A percentile compares a stretch with the other conserved stretches of the same genome.
These are phyloP conservation scores for Peucedramus taeniatus DNA, from an alignment of 2,113 vertebrate genomes.

Conservation along the genomic window DNA sequence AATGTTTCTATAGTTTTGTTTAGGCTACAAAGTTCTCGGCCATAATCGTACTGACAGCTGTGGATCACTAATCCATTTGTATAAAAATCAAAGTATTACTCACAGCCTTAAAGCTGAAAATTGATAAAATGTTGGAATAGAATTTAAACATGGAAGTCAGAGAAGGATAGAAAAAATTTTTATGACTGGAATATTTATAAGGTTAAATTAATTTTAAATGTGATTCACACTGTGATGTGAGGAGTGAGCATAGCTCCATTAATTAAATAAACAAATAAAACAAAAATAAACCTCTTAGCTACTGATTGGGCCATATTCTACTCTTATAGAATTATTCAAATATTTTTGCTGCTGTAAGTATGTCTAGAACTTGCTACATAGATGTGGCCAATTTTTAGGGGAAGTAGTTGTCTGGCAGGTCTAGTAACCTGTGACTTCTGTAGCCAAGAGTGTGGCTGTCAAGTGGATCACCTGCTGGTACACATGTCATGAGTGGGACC, in stretches of 20 bases:
- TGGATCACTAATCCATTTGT: slow-evolving; percentile 25
- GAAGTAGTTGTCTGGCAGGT: neutral
- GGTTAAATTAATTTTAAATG: neutral
- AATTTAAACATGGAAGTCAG: neutral
- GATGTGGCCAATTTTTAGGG: neutral
- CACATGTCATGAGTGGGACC: rapidly evolving
- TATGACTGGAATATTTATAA: neutral
- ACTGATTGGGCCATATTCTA: neutral
- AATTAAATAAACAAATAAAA: neutral
- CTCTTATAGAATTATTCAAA: neutral
- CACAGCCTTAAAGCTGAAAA: neutral
- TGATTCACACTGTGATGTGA: neutral
- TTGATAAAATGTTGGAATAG: neutral
- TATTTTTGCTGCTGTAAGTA: neutral
- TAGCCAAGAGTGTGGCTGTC: neutral
- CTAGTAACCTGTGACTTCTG: neutral
- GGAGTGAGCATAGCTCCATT: neutral
- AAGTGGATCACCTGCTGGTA: neutral
- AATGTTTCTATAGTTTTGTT: neutral
- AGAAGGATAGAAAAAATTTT: neutral
- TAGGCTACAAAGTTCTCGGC: neutral
- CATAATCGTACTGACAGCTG: slow-evolving; percentile 2
- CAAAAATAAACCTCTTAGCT: neutral
- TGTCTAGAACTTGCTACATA: neutral
- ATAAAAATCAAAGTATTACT: slow-evolving; percentile 9